Evolutionary conservation across 2,888 invertebrate genomes (phyloP).

Genomic region (Melanostoma scalare): DNA sequence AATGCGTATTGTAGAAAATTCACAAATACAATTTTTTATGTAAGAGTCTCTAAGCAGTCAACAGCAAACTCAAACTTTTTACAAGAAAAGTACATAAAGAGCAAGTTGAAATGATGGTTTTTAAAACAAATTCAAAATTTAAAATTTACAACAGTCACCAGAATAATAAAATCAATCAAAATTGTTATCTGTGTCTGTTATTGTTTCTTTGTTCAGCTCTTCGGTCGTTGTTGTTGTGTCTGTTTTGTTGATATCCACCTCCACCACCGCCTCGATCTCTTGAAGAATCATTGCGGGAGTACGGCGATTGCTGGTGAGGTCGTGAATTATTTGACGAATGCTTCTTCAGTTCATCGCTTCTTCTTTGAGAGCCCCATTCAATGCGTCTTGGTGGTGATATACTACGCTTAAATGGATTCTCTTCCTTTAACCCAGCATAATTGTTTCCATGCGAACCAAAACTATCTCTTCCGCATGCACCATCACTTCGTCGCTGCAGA

Average conservation of each 20-base stretch:
- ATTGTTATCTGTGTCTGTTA: conserved; percentile 67
- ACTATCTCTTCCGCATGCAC: conserved; percentile 22
- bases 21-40: too few relatives aligned
- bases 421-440: not conserved
- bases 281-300: conserved; percentile 58
- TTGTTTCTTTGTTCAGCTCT: conserved; percentile 76
- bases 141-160: not conserved
- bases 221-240: conserved; percentile 74
- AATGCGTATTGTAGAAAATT: too few relatives aligned
- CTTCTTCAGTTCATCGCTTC: conserved; percentile 66
- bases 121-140: too few relatives aligned
- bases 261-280: conserved; percentile 75
- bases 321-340: conserved; percentile 70
- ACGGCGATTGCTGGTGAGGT: conserved; percentile 69
- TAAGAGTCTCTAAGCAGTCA: too few relatives aligned
- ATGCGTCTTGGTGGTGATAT: conserved; percentile 33
- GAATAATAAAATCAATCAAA: not conserved
- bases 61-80: too few relatives aligned
- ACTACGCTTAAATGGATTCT: conserved; percentile 52
- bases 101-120: too few relatives aligned
- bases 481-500: conserved; percentile 5
- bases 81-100: too few relatives aligned
- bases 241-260: conserved; percentile 66
- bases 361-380: conserved; percentile 44
- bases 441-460: conserved; percentile 36